Evolutionary conservation across 2,797 vertebrate species (phyloP).

Genomic region (Setipinna tenuifilis): DNA sequence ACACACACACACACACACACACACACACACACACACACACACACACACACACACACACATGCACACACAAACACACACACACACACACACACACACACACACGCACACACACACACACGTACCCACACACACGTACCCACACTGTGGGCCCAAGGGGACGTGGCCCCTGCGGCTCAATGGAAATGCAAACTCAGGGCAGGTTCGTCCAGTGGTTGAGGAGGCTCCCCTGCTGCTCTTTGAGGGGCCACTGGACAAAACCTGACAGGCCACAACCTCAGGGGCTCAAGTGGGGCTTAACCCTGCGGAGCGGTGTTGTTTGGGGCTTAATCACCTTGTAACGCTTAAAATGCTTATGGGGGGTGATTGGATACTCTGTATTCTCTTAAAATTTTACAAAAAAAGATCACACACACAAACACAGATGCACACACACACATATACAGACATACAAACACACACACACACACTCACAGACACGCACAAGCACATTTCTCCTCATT

Average conservation of each 20-base stretch:
- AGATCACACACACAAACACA: background rate
- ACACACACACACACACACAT: too few relatives aligned
- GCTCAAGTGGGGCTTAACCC: background rate
- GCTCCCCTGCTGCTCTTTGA: background rate
- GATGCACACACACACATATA: background rate
- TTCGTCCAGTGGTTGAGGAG: background rate
- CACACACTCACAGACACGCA: background rate
- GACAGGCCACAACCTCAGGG: background rate
- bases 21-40: too few relatives aligned
- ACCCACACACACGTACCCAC: slow-evolving; percentile 28
- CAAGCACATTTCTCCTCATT: background rate
- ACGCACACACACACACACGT: slow-evolving; percentile 22
- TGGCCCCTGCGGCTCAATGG: slow-evolving; percentile 1
- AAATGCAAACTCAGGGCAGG: slow-evolving; percentile 13
- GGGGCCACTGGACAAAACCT: slow-evolving; percentile 1
- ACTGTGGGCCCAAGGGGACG: background rate
- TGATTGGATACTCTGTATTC: background rate
- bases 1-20: too few relatives aligned
- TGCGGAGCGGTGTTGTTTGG: background rate
- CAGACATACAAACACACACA: background rate
- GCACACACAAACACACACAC: slow-evolving; percentile 52
- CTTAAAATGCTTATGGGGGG: background rate
- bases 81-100: slow-evolving; percentile 22
- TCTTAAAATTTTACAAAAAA: background rate
- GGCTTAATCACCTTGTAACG: background rate